Base-by-base conservation (phyloP, 2,888 invertebrate species). In the Tillus elongatus region DNA sequence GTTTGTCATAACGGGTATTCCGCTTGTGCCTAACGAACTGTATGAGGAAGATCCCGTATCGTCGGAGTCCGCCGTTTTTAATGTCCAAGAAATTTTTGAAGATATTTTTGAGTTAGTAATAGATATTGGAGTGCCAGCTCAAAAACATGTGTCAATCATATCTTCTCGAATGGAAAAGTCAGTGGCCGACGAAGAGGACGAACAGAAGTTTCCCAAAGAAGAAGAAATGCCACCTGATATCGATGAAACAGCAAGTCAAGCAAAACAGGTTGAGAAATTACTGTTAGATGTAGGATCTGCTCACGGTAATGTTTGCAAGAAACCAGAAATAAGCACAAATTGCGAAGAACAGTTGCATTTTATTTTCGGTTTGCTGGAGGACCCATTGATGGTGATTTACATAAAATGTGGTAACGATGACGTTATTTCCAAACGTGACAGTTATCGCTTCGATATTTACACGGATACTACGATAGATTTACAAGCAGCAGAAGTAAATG, bases 1-100 rank as follows among this genome's bases (percentile, higher is more conserved):
- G 4, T 80, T 75, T 65, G 69, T 82, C 2, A 57, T 81, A 44
- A 74, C 75, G 39, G 80, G 78, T 4, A 61, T 81, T 42, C 82
- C 82, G 12, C 55, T 81, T 24, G 66, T 79, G n/a, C 67, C 71
- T 2, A 68, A 70, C 33, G 52, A 59, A 36, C 41, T 63, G 4
- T 58, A 62, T 37, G 53, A 54, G 31, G 64, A 66, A 39, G 61
- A 65, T 38, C 63, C 62, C 0, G 50, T 63, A 9, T 61, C 63
- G 1, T 58, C 64, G 0, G 59, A 64, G 45, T 60, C 63, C 1
- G 64, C 63, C 1, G 49, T 66, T 27, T 64, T 64, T 46, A 61
- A 54, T 3, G 64, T 58, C 2, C 52, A 57, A 39, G 60, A 65
- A 40, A 61, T 65, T 38, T 61, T 64, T 30, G 63, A 65, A 24